phyloP scores from a whole-genome alignment of 2,888 invertebrate species.

The Drosophila ustulata region DNA sequence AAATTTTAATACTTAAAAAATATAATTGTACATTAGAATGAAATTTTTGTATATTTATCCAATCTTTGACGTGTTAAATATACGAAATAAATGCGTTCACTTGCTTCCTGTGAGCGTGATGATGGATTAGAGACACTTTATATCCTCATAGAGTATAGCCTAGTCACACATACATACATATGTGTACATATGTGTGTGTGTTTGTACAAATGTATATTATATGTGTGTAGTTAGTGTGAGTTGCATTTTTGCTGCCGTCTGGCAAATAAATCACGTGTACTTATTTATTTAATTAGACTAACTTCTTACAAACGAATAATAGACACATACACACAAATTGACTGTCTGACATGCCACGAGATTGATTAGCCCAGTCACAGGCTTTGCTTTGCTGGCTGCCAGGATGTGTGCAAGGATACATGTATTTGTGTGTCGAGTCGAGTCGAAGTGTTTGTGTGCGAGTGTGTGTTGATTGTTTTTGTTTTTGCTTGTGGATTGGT shows the following conservation, averaged over 20 bases:
- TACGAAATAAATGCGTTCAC: neutral
- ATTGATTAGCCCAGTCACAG: constrained; percentile 76
- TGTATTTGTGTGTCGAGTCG: constrained; percentile 8
- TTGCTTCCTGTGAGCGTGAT: neutral
- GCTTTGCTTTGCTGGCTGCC: constrained; percentile 54
- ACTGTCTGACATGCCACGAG: constrained; percentile 79
- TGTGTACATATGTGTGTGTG: neutral
- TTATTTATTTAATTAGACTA: constrained; percentile 81
- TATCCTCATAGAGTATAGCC: constrained; percentile 6
- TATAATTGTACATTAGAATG: neutral
- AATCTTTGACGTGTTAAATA: neutral
- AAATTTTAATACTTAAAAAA: too few relatives aligned
- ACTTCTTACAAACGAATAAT: constrained; percentile 80
- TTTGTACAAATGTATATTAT: neutral
- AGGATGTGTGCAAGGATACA: constrained; percentile 8
- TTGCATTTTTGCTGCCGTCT: constrained; percentile 39
- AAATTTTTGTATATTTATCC: neutral
- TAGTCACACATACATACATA: neutral
- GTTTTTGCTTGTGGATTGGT: constrained; percentile 64
- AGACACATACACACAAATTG: constrained; percentile 76
- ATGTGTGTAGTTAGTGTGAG: neutral
- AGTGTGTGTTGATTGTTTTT: constrained; percentile 52
- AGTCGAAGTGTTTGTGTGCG: constrained; percentile 1
- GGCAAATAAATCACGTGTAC: constrained; percentile 80
- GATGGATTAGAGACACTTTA: constrained; percentile 15